A percentile compares a stretch with the other conserved stretches of the same genome.
phyloP scores from a whole-genome alignment of 1,140 invertebrate genomes.

The Panonychus citri region DNA sequence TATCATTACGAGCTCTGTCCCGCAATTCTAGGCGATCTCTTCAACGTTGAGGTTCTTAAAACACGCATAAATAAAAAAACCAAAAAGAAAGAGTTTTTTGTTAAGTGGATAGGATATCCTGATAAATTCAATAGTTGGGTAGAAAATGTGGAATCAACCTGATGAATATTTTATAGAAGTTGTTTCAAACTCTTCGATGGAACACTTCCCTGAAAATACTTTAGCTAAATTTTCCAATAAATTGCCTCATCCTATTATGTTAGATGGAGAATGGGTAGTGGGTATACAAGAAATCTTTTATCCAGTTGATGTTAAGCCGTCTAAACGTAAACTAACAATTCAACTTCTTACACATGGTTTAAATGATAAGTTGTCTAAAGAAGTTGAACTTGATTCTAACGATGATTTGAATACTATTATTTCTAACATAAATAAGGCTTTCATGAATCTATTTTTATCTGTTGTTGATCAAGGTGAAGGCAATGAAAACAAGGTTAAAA shows the following conservation, averaged over 20 bases:
- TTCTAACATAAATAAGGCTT: too few species aligned
- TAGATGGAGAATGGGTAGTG: neutral
- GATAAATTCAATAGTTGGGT: neutral
- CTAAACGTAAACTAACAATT: too few species aligned
- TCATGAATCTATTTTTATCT: too few species aligned
- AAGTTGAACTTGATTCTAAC: too few species aligned
- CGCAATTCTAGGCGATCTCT: neutral
- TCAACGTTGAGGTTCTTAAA: neutral
- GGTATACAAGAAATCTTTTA: neutral
- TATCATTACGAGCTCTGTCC: neutral
- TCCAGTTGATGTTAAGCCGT: neutral
- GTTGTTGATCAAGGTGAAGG: too few species aligned
- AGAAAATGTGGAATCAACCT: neutral
- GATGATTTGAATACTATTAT: too few species aligned
- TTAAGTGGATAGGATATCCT: neutral
- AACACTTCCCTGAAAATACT: neutral
- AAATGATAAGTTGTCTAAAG: too few species aligned
- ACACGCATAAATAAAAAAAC: neutral
- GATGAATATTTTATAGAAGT: neutral
- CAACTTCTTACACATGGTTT: too few species aligned
- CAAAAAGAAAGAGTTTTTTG: neutral
- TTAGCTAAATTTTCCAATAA: neutral
- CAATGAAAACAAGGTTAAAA: too few species aligned
- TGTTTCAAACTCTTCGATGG: neutral
- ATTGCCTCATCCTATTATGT: neutral